phyloP scores from a whole-genome alignment of 2,797 vertebrate genomes.

The Hydrolagus colliei region DNA sequence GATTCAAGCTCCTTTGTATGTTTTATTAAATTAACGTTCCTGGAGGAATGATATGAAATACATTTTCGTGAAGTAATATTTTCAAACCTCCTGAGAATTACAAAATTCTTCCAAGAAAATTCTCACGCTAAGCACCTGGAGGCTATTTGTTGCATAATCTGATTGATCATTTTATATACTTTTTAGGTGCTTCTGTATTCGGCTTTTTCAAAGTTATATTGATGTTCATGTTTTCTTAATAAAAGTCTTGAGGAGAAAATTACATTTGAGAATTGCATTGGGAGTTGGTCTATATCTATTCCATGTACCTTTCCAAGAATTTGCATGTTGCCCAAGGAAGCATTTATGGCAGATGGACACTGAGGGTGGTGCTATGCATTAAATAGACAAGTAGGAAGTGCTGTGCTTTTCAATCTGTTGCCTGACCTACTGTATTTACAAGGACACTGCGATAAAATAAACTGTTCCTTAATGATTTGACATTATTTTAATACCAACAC shows the following conservation, averaged over 20 bases:
- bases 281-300: background rate
- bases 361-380: slow-evolving; percentile 37
- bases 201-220: background rate
- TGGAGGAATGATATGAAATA: background rate
- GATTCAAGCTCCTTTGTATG: background rate
- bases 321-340: background rate
- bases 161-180: background rate
- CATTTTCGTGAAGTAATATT: background rate
- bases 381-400: slow-evolving; percentile 27
- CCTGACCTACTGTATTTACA: slow-evolving; percentile 24
- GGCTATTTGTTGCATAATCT: background rate
- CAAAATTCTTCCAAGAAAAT: background rate
- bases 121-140: background rate
- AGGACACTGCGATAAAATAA: slow-evolving; percentile 22
- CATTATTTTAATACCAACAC: background rate
- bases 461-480: background rate
- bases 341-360: slow-evolving; percentile 36
- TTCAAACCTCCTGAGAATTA: background rate
- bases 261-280: background rate
- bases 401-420: slow-evolving; percentile 32
- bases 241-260: background rate
- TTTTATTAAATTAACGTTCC: background rate
- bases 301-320: background rate
- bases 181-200: background rate
- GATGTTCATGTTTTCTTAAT: background rate